Conservation (phyloP, 2,888 invertebrate species). For the Lumbricus terrestris region DNA sequence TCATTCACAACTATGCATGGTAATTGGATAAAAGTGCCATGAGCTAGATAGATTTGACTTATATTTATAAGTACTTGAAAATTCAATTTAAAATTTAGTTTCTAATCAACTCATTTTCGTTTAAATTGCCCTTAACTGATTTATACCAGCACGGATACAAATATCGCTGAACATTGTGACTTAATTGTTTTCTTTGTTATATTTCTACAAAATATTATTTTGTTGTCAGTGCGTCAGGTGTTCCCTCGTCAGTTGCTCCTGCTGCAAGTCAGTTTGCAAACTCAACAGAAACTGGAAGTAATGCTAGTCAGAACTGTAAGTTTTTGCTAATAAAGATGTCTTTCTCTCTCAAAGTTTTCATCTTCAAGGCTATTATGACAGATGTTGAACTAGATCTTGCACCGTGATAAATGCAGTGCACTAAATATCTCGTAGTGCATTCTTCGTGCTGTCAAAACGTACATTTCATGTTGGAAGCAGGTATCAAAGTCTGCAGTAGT, state of each 20-base stretch:
- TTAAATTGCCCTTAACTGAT: neutral
- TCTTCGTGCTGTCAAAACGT: too few relatives aligned
- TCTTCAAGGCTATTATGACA: too few relatives aligned
- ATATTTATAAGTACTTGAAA: neutral
- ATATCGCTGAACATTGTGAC: neutral
- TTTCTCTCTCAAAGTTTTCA: too few relatives aligned
- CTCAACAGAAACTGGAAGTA: neutral
- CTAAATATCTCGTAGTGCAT: too few relatives aligned
- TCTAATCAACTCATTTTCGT: neutral
- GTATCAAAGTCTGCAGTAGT: too few relatives aligned
- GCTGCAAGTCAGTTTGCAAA: neutral
- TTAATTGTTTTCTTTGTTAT: neutral
- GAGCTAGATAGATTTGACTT: neutral
- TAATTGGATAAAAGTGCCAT: neutral
- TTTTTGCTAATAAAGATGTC: neutral
- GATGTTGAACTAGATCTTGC: too few relatives aligned
- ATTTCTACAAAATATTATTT: neutral
- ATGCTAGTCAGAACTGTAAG: conserved; percentile 3
- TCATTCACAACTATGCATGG: neutral
- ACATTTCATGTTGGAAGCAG: too few relatives aligned
- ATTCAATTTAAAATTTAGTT: neutral
- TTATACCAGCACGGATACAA: neutral
- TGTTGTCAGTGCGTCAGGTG: neutral
- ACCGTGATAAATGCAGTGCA: too few relatives aligned
- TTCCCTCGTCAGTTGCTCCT: neutral